Conservation (phyloP, 2,797 vertebrate species). For the Manis javanica region DNA sequence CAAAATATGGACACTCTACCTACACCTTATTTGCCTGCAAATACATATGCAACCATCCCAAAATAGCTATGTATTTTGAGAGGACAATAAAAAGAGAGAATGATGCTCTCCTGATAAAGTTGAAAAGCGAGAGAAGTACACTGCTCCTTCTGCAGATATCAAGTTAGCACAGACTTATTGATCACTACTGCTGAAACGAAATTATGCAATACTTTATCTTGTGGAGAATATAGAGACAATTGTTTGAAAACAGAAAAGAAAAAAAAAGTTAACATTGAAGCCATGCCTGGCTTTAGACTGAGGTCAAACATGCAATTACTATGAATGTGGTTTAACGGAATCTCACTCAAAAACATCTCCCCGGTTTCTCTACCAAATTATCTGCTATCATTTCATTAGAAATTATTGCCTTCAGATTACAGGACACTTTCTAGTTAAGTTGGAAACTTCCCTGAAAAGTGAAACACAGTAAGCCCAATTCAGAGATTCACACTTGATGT, state of each 20-base stretch:
- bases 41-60: not conserved
- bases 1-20: not conserved
- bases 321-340: not conserved
- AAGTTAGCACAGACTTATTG: not conserved
- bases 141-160: not conserved
- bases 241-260: not conserved
- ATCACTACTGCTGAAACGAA: not conserved
- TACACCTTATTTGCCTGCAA: not conserved
- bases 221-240: not conserved
- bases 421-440: not conserved
- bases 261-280: not conserved
- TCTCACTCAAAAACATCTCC: not conserved
- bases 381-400: not conserved
- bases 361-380: not conserved
- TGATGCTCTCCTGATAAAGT: not conserved
- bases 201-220: not conserved
- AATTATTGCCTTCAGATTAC: not conserved
- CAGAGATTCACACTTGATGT: not conserved
- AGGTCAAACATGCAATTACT: not conserved
- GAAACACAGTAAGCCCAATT: not conserved
- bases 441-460: constrained; percentile 25
- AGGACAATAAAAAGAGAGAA: not conserved
- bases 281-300: not conserved
- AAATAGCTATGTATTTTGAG: not conserved
- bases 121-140: not conserved